These are phyloP conservation scores for Hyles euphorbiae DNA, from an alignment of 1,140 invertebrate species.

Conservation along the genomic window DNA sequence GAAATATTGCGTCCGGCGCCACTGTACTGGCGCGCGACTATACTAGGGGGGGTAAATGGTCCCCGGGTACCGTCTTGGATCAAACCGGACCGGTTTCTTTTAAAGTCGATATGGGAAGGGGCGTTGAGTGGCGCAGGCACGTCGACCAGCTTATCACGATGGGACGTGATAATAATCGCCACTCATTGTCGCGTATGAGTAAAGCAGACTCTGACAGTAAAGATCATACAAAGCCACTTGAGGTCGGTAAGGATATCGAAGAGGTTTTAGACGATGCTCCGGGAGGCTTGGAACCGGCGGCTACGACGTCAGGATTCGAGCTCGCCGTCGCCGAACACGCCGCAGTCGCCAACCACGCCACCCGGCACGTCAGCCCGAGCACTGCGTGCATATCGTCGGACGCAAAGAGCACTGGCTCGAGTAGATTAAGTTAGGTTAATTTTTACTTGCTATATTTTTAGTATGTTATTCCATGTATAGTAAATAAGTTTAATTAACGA, in stretches of 20 bases:
- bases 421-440: too few species aligned
- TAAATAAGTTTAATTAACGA: too few species aligned
- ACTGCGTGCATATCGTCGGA: neutral
- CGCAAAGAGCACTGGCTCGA: too few species aligned
- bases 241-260: neutral
- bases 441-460: too few species aligned
- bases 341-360: neutral
- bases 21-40: conserved; percentile 3
- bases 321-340: neutral
- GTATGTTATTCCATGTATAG: too few species aligned
- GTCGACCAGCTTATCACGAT: neutral
- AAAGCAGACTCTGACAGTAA: neutral
- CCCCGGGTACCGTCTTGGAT: neutral
- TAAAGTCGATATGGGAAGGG: conserved; percentile 1
- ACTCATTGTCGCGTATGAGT: conserved; percentile 1
- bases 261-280: neutral
- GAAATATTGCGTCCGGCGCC: neutral
- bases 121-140: conserved; percentile 4
- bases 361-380: conserved; percentile 1
- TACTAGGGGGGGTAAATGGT: conserved; percentile 1
- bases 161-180: neutral
- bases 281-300: neutral
- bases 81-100: conserved; percentile 4
- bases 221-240: neutral
- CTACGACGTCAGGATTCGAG: neutral